A percentile compares a stretch with the other conserved stretches of the same genome.
phyloP scores from a whole-genome alignment of 2,888 invertebrate genomes.

The Calliphora vomitoria region DNA sequence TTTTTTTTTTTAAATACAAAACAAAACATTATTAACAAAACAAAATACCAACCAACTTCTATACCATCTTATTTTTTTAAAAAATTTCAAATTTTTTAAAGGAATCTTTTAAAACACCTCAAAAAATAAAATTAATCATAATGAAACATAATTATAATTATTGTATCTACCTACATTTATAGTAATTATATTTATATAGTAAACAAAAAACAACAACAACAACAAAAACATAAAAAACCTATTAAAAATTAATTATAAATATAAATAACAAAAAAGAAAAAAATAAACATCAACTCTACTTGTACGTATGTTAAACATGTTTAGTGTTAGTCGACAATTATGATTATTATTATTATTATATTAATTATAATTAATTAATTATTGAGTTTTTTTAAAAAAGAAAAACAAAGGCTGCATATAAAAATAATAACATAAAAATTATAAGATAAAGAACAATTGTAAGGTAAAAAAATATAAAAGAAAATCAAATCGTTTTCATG shows the following conservation, averaged over 20 bases:
- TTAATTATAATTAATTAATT: slow-evolving; percentile 65
- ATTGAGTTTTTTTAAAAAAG: slow-evolving; percentile 63
- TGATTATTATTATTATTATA: slow-evolving; percentile 63
- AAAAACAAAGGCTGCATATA: slow-evolving; percentile 70
- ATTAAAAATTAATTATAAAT: slow-evolving; percentile 70
- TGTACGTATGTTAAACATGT: slow-evolving; percentile 74
- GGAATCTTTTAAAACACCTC: slow-evolving; percentile 66
- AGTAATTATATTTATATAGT: slow-evolving; percentile 73
- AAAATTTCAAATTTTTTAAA: slow-evolving; percentile 64
- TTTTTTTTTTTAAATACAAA: background rate
- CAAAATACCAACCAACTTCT: slow-evolving; percentile 6
- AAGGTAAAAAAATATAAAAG: slow-evolving; percentile 53
- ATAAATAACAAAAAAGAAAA: slow-evolving; percentile 44
- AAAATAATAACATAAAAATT: slow-evolving; percentile 42
- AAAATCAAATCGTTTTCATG: slow-evolving; percentile 70
- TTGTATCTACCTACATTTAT: slow-evolving; percentile 67
- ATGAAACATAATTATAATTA: slow-evolving; percentile 45
- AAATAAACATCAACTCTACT: slow-evolving; percentile 60
- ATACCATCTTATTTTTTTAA: slow-evolving; percentile 46
- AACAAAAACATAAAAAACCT: slow-evolving; percentile 50
- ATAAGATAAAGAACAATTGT: slow-evolving; percentile 61
- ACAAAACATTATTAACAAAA: background rate
- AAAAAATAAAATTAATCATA: slow-evolving; percentile 36
- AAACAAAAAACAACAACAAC: slow-evolving; percentile 43
- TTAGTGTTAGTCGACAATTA: slow-evolving; percentile 72